phyloP scores from a whole-genome alignment of 2,113 vertebrate species.

The Indicator maculatus region DNA sequence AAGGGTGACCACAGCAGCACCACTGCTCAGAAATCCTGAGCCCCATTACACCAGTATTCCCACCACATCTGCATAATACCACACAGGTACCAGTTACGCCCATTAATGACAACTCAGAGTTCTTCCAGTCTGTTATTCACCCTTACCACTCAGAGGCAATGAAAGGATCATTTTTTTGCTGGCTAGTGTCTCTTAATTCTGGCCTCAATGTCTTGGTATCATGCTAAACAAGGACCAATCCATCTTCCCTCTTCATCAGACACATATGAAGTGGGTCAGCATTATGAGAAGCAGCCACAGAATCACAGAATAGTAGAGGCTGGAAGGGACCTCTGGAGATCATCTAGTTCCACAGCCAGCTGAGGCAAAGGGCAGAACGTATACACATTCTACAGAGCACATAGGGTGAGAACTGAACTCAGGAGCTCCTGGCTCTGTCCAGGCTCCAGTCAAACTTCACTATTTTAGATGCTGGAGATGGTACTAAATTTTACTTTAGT shows the following conservation, averaged over 20 bases:
- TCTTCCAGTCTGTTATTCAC: background rate
- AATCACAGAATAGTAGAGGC: too few relatives aligned
- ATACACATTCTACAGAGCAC: background rate
- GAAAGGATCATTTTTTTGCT: background rate
- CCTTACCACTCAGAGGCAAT: background rate
- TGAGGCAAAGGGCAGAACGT: background rate
- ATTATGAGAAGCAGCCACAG: background rate
- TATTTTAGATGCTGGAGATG: background rate
- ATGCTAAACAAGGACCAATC: background rate
- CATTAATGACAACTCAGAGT: background rate
- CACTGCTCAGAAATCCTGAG: background rate
- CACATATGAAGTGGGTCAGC: background rate
- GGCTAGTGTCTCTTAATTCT: background rate
- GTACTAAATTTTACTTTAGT: rapidly evolving
- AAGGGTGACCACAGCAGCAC: background rate
- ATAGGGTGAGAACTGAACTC: rapidly evolving
- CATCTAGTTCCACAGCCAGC: background rate
- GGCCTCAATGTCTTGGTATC: background rate
- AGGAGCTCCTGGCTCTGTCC: background rate
- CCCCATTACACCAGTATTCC: background rate
- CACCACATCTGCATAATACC: background rate
- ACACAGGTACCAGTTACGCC: background rate
- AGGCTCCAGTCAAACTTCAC: background rate
- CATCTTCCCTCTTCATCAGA: background rate
- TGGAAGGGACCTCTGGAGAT: too few relatives aligned